Evolutionary conservation across 2,113 vertebrate species (phyloP).

Genomic region (Phoxinus phoxinus): DNA sequence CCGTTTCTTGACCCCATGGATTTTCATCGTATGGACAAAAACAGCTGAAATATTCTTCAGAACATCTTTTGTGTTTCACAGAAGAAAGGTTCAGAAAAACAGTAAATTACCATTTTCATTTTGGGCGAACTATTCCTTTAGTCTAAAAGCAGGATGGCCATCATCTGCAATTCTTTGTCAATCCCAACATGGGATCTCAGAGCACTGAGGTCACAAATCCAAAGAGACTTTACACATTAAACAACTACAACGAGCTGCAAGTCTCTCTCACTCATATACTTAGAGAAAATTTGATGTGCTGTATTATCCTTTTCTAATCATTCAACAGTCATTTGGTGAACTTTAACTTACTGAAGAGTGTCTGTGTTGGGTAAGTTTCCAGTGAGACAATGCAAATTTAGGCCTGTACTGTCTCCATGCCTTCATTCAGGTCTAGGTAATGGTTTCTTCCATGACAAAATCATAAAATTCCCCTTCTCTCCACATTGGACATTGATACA

Average conservation of each 20-base stretch:
- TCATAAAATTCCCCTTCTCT: conserved; percentile 16
- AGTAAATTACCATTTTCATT: too few relatives aligned
- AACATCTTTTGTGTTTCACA: neutral
- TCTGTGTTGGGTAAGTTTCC: conserved; percentile 10
- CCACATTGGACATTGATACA: neutral
- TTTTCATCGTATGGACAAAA: neutral
- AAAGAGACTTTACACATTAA: neutral
- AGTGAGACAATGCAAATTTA: neutral
- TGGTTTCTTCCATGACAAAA: conserved; percentile 12
- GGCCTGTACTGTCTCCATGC: conserved; percentile 6
- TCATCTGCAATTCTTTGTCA: neutral
- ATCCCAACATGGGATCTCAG: neutral
- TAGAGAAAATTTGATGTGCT: neutral
- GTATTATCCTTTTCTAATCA: neutral
- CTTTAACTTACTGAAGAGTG: neutral
- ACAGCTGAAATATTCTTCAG: neutral
- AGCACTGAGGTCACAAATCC: neutral
- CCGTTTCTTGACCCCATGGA: neutral
- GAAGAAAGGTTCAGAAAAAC: neutral
- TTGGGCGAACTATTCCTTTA: neutral
- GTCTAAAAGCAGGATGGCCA: neutral
- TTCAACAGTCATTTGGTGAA: conserved; percentile 19
- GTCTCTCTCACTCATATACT: neutral
- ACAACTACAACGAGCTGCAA: neutral
- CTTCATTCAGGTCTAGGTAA: neutral